Conservation (phyloP, 2,113 vertebrate species). For the Catharus minimus region DNA sequence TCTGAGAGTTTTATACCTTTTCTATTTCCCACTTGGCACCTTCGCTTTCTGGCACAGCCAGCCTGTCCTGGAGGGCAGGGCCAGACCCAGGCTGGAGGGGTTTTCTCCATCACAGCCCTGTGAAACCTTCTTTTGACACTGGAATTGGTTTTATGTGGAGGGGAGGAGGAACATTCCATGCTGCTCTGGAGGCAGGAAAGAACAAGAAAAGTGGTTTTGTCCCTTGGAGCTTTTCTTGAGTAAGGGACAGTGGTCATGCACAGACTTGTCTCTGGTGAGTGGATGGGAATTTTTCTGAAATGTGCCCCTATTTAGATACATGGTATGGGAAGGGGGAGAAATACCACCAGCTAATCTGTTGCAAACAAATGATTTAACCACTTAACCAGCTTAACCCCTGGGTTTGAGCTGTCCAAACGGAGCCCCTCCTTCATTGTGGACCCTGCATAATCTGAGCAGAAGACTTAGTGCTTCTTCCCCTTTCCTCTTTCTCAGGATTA, state of each 20-base stretch:
- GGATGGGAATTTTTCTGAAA: not conserved
- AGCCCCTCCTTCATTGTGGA: not conserved
- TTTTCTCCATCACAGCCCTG: not conserved
- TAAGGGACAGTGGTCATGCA: no score
- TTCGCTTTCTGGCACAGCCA: not conserved
- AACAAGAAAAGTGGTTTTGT: not conserved
- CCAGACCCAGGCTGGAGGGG: not conserved
- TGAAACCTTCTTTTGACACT: not conserved
- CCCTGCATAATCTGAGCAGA: not conserved
- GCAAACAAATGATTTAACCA: not conserved
- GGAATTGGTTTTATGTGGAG: accelerated
- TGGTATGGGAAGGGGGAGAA: accelerated
- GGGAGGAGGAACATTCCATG: accelerated
- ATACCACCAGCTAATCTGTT: not conserved
- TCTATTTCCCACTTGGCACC: no score
- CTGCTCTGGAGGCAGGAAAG: not conserved
- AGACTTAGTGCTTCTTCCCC: not conserved
- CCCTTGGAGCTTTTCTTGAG: not conserved
- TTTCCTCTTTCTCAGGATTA: not conserved
- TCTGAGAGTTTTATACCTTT: no score
- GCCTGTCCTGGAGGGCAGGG: not conserved
- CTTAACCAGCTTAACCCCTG: not conserved
- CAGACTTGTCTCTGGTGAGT: accelerated
- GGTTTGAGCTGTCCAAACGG: accelerated
- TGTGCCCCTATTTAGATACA: not conserved